A percentile compares a stretch with the other conserved stretches of the same genome.
Conservation (phyloP, 2,113 vertebrate genomes). For the Malurus elegans region DNA sequence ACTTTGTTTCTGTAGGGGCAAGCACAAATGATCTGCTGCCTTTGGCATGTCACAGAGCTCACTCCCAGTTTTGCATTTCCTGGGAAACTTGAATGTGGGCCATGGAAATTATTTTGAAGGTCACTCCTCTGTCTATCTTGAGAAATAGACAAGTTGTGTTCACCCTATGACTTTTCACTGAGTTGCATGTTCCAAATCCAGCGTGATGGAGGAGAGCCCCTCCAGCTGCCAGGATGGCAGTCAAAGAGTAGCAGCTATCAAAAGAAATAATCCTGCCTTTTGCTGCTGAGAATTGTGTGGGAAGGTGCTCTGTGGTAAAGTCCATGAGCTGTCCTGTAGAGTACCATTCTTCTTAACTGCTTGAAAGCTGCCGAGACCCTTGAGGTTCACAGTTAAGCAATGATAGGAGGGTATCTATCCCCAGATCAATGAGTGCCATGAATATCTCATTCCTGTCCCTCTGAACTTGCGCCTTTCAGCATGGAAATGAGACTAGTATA, state of each 20-base stretch:
- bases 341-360: neutral
- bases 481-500: neutral
- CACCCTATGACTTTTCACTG: neutral
- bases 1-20: neutral
- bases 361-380: neutral
- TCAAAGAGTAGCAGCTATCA: neutral
- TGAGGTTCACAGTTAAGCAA: neutral
- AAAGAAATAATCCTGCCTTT: neutral
- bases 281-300: neutral
- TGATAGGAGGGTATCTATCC: neutral
- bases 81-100: neutral
- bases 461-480: neutral
- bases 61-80: neutral
- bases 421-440: neutral
- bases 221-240: neutral
- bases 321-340: neutral
- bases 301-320: neutral
- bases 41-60: neutral
- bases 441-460: neutral
- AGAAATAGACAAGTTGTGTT: neutral
- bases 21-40: neutral
- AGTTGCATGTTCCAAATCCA: neutral
- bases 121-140: fast-evolving
- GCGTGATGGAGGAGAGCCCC: neutral
- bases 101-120: neutral